Percentiles rank a stretch among this genome's conserved stretches.
Evolutionary conservation across 2,797 vertebrate genomes (phyloP).

Genomic region (Leptatherina wallacei): DNA sequence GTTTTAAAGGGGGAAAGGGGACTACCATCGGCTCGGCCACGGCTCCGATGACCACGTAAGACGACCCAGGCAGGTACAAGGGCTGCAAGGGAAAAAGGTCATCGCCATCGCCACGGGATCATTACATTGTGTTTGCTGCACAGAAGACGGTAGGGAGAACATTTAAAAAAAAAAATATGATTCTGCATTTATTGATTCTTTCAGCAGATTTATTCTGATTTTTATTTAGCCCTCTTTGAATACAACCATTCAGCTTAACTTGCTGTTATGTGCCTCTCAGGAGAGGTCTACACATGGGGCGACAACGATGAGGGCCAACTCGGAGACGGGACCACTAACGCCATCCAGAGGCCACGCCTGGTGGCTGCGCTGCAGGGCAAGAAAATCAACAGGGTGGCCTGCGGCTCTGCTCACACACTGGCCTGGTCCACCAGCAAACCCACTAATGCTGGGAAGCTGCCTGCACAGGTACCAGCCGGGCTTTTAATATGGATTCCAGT

Average conservation of each 20-base stretch:
- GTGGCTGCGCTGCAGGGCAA: conserved; percentile 97
- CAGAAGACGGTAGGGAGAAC: conserved; percentile 91
- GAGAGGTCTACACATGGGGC: conserved; percentile 98
- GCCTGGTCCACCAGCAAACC: conserved; percentile 99
- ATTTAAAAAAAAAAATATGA: too few species aligned
- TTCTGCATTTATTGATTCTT: neutral
- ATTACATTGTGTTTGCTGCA: conserved; percentile 98
- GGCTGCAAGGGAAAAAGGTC: conserved; percentile 97
- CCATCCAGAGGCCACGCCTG: conserved; percentile 96
- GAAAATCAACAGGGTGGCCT: conserved; percentile 98
- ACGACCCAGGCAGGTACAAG: conserved; percentile 96
- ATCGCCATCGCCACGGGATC: conserved; percentile 99
- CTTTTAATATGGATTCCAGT: conserved; percentile 26
- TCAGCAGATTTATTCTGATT: too few species aligned
- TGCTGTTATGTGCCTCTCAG: conserved; percentile 76
- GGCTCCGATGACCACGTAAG: conserved; percentile 98
- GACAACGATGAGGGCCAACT: conserved; percentile 99
- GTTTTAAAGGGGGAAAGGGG: conserved; percentile 94
- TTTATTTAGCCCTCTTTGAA: neutral
- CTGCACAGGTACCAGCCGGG: conserved; percentile 88
- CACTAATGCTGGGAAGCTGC: conserved; percentile 96
- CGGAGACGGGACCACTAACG: conserved; percentile 97
- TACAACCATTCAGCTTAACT: neutral
- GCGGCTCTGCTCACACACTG: conserved; percentile 97
- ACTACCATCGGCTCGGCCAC: conserved; percentile 96